Conservation (phyloP, 2,113 vertebrate genomes). For the Crotalus viridis region DNA sequence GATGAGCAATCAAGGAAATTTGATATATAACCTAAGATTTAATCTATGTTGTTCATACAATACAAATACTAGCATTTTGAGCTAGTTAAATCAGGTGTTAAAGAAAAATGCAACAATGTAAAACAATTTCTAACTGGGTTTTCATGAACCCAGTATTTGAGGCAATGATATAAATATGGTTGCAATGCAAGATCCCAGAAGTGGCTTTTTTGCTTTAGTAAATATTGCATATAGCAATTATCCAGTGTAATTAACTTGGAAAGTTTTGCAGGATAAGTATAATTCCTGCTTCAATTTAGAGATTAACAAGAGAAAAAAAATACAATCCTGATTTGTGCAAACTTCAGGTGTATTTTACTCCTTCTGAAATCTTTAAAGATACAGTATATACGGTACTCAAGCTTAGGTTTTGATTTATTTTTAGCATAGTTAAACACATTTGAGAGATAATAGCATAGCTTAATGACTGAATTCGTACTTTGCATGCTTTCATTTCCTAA, state of each 20-base stretch:
- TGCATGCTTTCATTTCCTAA: background rate
- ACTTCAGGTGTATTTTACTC: background rate
- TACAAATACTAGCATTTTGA: background rate
- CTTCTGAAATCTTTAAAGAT: background rate
- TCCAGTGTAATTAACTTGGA: background rate
- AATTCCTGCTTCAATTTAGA: background rate
- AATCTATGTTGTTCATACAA: background rate
- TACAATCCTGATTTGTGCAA: background rate
- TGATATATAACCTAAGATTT: background rate
- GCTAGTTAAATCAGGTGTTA: background rate
- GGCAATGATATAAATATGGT: background rate
- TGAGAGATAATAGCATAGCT: background rate
- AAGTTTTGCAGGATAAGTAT: background rate
- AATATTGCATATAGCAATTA: background rate
- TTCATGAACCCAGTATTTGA: background rate
- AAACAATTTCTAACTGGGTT: background rate
- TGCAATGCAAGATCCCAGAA: background rate
- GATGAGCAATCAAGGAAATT: background rate
- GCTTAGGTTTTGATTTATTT: background rate
- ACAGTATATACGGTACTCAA: background rate
- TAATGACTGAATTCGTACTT: background rate
- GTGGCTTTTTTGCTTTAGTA: background rate
- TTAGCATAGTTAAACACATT: background rate
- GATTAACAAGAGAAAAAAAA: background rate
- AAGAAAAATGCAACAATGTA: background rate